Percentiles rank a stretch among this genome's conserved stretches.
phyloP scores from a whole-genome alignment of 1,140 invertebrate genomes.

The Mylabris phalerata region DNA sequence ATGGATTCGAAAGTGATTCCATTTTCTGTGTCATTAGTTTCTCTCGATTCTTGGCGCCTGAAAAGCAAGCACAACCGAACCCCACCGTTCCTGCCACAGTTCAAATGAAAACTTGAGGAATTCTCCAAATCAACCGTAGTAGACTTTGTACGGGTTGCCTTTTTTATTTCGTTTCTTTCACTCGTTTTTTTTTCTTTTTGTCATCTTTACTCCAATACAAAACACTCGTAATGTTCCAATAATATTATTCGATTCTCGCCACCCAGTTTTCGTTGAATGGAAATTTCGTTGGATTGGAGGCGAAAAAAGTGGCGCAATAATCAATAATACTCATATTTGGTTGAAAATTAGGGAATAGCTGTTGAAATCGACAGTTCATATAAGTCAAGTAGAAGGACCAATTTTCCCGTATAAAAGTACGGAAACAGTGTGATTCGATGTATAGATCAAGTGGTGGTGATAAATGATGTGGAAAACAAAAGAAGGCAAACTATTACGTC shows the following conservation, averaged over 20 bases:
- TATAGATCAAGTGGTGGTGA: conserved; percentile 14
- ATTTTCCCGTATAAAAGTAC: conserved; percentile 11
- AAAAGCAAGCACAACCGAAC: background rate
- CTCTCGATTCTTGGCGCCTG: conserved; percentile 19
- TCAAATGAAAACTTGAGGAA: conserved; percentile 24
- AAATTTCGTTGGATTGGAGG: too few relatives aligned
- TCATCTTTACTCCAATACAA: conserved; percentile 3
- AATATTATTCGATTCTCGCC: too few relatives aligned
- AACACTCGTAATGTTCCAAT: background rate
- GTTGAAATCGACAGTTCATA: conserved; percentile 9
- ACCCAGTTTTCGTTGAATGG: too few relatives aligned
- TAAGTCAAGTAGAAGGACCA: conserved; percentile 6
- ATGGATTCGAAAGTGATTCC: conserved; percentile 35
- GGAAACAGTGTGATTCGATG: conserved; percentile 10
- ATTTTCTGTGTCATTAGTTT: conserved; percentile 37
- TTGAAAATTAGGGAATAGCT: background rate
- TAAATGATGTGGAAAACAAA: conserved; percentile 20
- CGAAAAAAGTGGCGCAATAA: too few relatives aligned
- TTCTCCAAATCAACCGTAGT: conserved; percentile 21
- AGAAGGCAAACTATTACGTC: conserved; percentile 20
- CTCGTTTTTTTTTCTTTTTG: background rate
- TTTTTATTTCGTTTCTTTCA: background rate
- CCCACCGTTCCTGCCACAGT: background rate
- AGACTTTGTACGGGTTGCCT: conserved; percentile 7
- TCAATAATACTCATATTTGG: background rate